Evolutionary conservation across 2,797 vertebrate genomes (phyloP).

Genomic region (Acanthurus lineatus): DNA sequence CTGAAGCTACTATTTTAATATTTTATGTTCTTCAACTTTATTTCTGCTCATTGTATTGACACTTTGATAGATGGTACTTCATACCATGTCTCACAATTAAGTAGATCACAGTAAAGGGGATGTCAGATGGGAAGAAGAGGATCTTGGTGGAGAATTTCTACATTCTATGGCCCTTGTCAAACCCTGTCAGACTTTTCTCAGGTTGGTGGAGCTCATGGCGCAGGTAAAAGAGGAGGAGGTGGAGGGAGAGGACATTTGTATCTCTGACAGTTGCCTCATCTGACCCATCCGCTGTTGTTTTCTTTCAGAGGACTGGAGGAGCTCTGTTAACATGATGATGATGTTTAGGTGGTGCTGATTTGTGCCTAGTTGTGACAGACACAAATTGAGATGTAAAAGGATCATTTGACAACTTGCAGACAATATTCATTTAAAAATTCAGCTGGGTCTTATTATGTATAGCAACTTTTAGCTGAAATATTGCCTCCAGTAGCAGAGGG

Average conservation of each 20-base stretch:
- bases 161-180: constrained; percentile 77
- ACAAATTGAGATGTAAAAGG: constrained; percentile 31
- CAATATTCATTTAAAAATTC: not conserved
- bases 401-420: constrained; percentile 1
- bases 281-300: constrained; percentile 43
- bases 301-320: constrained; percentile 64
- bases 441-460: not conserved
- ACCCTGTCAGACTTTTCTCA: constrained; percentile 75
- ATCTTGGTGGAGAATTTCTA: constrained; percentile 36
- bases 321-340: constrained; percentile 66
- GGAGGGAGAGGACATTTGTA: constrained; percentile 52
- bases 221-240: constrained; percentile 58
- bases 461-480: constrained; percentile 17
- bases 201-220: constrained; percentile 70
- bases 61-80: not conserved
- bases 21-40: not conserved
- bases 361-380: constrained; percentile 5
- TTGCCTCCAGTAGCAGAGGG: constrained; percentile 7
- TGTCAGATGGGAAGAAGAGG: not conserved
- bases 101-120: not conserved
- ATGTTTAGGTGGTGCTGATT: constrained; percentile 4
- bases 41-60: not conserved
- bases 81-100: constrained; percentile 4
- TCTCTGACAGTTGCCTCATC: constrained; percentile 51
- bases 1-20: not conserved